Evolutionary conservation across 2,888 invertebrate genomes (phyloP), one percentile per base, ranked within the genome.

Genomic region (Chrysolina oricalcia): DNA sequence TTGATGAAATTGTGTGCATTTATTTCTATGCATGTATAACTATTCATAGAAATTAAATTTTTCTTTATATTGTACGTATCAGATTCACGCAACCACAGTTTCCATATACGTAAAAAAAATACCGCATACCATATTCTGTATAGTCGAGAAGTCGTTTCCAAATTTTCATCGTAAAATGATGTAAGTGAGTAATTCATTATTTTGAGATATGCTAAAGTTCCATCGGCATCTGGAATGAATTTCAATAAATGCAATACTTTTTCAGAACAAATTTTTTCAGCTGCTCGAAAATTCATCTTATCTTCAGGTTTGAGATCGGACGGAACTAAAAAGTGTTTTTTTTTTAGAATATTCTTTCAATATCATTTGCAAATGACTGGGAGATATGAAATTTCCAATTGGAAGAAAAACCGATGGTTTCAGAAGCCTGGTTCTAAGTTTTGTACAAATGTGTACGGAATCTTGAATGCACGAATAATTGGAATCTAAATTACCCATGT

Each of bases 211-310:
- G 43, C 43, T 43, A 43, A 43, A 43, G 43, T 43, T 43, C 43
- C 43, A 43, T 43, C 43, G 43, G 43, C 43, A 43, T 43, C 43
- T 43, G 43, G 43, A 43, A 43, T 72, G 19, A 35, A 23, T 23
- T 21, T 64, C 53, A 69, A 46, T 64, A 76, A 53, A 56, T 73
- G n/a, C 17, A 53, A 50, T 17, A 76, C 73, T 66, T 73, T 66
- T 64, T 56, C 53, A 23, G 35, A 19, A 63, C 73, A 70, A 13
- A 76, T 70, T 53, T 80, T 81, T 19, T 73, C 53, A 11, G 74
- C 74, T 19, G 78, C 43, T 19, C n/a, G 19, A 66, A 67, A 81
- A 70, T 73, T 73, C 73, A 46, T 78, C 68, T 78, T 76, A 67
- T 78, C 75, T 64, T 75, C 75, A 15, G 46, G 43, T 46, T 40